Evolutionary conservation across 2,797 vertebrate genomes (phyloP).

Genomic region (Stomatorhinus walkeri): DNA sequence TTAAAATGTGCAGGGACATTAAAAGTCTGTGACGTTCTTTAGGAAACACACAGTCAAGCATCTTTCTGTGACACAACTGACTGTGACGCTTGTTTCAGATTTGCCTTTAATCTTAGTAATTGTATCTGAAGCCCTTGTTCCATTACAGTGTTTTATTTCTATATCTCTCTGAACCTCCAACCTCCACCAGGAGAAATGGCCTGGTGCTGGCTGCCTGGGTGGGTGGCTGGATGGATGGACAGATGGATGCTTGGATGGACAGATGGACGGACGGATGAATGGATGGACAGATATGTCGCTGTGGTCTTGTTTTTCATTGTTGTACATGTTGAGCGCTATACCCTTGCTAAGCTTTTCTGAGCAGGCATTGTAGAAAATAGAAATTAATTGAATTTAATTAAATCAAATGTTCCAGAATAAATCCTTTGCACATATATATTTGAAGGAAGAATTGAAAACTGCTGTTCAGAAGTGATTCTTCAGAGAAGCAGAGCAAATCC

Average conservation of each 20-base stretch:
- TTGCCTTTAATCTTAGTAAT: not conserved
- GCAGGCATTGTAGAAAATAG: not conserved
- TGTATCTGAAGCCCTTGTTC: not conserved
- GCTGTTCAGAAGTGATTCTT: not conserved
- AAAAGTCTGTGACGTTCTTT: not conserved
- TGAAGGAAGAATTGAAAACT: not conserved
- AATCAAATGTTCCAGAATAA: not conserved
- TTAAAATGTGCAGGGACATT: not conserved
- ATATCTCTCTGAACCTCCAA: not conserved
- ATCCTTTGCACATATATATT: constrained; percentile 3
- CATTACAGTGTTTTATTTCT: not conserved
- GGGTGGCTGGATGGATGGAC: not conserved
- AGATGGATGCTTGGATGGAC: not conserved
- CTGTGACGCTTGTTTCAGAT: not conserved
- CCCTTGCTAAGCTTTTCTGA: not conserved
- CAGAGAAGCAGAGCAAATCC: not conserved
- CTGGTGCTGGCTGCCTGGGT: not conserved
- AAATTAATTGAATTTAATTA: not conserved
- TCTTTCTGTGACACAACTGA: not conserved
- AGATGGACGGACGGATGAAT: not conserved
- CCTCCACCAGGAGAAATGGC: not conserved
- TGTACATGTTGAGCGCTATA: not conserved
- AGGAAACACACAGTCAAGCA: not conserved
- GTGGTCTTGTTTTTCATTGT: not conserved
- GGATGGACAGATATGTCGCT: not conserved